Percentiles rank a stretch among this genome's conserved stretches.
phyloP scores from a whole-genome alignment of 1,140 invertebrate genomes.

The Halictus rubicundus region DNA sequence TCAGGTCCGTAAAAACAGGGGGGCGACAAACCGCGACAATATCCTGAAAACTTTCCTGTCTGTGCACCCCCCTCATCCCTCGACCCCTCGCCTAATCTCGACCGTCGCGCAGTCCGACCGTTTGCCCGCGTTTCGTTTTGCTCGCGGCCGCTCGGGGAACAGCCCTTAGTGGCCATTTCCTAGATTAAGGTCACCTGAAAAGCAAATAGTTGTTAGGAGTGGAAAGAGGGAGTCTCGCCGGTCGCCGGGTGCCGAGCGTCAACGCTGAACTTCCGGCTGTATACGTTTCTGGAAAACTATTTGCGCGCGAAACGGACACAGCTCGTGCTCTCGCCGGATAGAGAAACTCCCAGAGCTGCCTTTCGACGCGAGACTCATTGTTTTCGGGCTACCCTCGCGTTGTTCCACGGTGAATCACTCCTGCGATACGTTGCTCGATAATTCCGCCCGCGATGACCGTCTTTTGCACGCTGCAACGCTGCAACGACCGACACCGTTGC shows the following conservation, averaged over 20 bases:
- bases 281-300: conserved; percentile 55
- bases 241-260: not conserved
- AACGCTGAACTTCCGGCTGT: conserved; percentile 49
- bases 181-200: conserved; percentile 67
- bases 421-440: no score
- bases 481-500: no score
- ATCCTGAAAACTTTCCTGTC: not conserved
- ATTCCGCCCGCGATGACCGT: no score
- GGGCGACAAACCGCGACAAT: not conserved
- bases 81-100: no score
- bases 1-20: not conserved
- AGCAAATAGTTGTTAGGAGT: conserved; percentile 63
- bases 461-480: no score
- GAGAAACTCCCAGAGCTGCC: conserved; percentile 11
- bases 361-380: not conserved
- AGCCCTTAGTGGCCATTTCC: conserved; percentile 64
- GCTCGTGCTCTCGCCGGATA: not conserved
- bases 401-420: no score
- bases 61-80: not conserved
- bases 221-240: conserved; percentile 28
- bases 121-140: conserved; percentile 28
- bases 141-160: conserved; percentile 37
- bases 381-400: not conserved
- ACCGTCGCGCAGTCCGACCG: not conserved
- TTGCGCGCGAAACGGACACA: conserved; percentile 49